Conservation (phyloP, 1,140 invertebrate species). For the Psix sp. region DNA sequence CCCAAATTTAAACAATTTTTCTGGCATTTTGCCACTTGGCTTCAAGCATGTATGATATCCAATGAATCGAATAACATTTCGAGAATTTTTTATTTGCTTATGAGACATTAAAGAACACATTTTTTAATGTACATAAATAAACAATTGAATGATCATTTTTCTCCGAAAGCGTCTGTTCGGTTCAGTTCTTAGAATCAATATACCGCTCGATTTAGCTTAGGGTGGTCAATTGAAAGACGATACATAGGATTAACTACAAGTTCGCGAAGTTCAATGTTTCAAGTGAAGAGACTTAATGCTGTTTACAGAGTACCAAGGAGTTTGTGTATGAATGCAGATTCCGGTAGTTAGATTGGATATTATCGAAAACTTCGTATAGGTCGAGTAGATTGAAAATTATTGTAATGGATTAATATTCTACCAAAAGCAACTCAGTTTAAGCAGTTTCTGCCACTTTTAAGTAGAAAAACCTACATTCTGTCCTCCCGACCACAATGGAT, state of each 20-base stretch:
- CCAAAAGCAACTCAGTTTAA: neutral
- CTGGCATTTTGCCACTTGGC: no score
- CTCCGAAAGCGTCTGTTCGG: no score
- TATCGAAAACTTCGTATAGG: slow-evolving; percentile 38
- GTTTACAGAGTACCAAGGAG: slow-evolving; percentile 40
- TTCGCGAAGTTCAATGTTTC: slow-evolving; percentile 46
- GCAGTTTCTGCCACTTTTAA: no score
- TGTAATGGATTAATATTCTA: slow-evolving; percentile 15
- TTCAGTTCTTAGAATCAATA: slow-evolving; percentile 5
- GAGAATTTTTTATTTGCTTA: no score
- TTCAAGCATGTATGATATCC: no score
- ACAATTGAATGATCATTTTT: no score
- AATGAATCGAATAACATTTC: no score
- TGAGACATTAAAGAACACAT: no score
- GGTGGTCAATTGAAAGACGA: slow-evolving; percentile 32
- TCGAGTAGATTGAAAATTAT: slow-evolving; percentile 33
- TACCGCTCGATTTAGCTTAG: slow-evolving; percentile 14
- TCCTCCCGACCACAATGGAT: no score
- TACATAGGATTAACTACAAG: slow-evolving; percentile 35
- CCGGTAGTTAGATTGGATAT: slow-evolving; percentile 46
- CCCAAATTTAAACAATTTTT: no score
- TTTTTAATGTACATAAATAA: no score
- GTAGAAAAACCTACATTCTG: no score
- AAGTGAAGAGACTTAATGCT: slow-evolving; percentile 37
- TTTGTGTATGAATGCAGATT: slow-evolving; percentile 50